Base-by-base conservation (phyloP, 2,113 vertebrate species). In the Dasyprocta punctata region DNA sequence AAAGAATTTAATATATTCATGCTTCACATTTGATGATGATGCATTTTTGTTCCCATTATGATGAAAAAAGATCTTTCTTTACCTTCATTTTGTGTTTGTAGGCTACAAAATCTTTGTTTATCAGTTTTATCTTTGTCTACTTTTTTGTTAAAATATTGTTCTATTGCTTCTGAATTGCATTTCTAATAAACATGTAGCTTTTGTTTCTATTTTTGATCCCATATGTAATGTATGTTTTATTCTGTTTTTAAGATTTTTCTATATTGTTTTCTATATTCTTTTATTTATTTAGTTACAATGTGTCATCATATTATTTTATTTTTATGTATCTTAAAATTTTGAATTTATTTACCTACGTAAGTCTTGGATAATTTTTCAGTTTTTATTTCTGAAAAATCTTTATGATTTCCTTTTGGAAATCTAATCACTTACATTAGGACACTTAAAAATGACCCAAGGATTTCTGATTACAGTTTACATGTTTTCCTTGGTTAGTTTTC, bases 381-480 rank as follows among this genome's bases (percentile, higher is more conserved):
- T 24, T 86, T 26, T n/a, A 75, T 93, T 93, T 94, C 33, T 94
- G 73, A 83, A 84, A 36, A 81, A 81, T 47, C 38, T 69, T 95
- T 95, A 13, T 69, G 1, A 84, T 80, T 4, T 83, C 16, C 7
- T 93, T 56, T 89, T 83, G 28, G 7, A 17, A 47, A 7, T 89
- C n/a, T 58, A 89, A 9, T 24, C n/a, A 30, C 6, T 94, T 95
- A 65, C 1, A 38, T 52, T n/a, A 73, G 16, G n/a, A 78, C 10
- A 26, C 30, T 80, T 71, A 67, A 47, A 73, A 85, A 69, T 63
- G 28, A 73, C 4, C 22, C 41, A 67, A 17, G n/a, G n/a, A 54
- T 81, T 54, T 52, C 22, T 88, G 52, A 61, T 69, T 78, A 8
- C 8, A 44, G 20, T 24, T 84, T 85, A 36, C 67, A 2, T 67